Evolutionary conservation across 2,113 vertebrate genomes (phyloP).

Genomic region (Stictonetta naevosa): DNA sequence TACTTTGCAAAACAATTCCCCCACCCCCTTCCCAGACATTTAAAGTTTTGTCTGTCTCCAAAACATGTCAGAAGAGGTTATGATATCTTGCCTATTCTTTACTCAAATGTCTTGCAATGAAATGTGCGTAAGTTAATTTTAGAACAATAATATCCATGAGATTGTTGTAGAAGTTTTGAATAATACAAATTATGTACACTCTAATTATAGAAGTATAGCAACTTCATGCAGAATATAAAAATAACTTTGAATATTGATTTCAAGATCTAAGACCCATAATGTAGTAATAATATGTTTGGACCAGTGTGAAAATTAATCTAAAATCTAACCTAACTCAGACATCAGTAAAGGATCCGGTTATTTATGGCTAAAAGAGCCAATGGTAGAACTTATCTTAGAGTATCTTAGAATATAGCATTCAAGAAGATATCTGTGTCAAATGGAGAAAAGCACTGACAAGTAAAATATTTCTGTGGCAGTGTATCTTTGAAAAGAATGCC

Average conservation of each 20-base stretch:
- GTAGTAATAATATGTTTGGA: background rate
- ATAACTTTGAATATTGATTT: conserved; percentile 7
- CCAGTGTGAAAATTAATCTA: background rate
- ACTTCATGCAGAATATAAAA: background rate
- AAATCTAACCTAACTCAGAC: background rate
- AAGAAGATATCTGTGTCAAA: background rate
- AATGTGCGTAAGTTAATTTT: background rate
- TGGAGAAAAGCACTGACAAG: background rate
- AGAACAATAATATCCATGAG: background rate
- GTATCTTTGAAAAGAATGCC: conserved; percentile 24
- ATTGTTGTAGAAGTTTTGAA: background rate
- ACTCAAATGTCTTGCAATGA: background rate
- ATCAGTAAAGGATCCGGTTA: background rate
- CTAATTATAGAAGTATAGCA: background rate
- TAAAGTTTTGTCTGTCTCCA: background rate
- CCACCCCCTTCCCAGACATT: no score
- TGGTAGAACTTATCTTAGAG: background rate
- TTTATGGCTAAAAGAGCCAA: background rate
- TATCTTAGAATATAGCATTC: background rate
- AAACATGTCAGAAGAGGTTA: background rate
- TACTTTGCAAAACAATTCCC: background rate
- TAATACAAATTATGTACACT: background rate
- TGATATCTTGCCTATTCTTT: background rate
- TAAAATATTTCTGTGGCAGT: conserved; percentile 10
- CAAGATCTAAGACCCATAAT: background rate